A percentile compares a stretch with the other conserved stretches of the same genome.
These are phyloP conservation scores for Apamea monoglypha DNA, from an alignment of 2,888 invertebrate genomes.

Conservation along the genomic window DNA sequence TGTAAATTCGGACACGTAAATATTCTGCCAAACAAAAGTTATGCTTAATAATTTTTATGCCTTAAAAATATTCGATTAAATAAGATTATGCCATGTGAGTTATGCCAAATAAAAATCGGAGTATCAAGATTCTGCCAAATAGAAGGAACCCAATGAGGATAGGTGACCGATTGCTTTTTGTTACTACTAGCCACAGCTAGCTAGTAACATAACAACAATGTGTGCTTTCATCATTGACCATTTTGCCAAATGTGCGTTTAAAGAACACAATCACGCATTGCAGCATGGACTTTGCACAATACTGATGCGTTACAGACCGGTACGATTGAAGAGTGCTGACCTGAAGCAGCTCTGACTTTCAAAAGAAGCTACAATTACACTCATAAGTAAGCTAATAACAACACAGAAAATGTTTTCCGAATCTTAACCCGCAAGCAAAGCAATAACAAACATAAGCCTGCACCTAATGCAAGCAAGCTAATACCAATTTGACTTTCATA, in stretches of 20 bases:
- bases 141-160: too few relatives aligned
- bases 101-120: too few relatives aligned
- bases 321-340: too few relatives aligned
- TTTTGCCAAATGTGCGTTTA: not conserved
- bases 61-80: too few relatives aligned
- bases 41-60: too few relatives aligned
- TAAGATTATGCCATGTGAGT: too few relatives aligned
- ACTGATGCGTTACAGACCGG: not conserved
- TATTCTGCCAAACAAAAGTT: too few relatives aligned
- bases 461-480: conserved; percentile 31
- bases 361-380: not conserved
- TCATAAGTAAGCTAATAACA: not conserved
- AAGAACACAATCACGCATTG: not conserved
- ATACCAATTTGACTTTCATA: conserved; percentile 27
- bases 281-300: not conserved
- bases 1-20: too few relatives aligned
- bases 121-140: too few relatives aligned
- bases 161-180: not conserved
- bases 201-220: too few relatives aligned
- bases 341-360: conserved; percentile 5
- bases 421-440: not conserved
- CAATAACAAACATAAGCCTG: not conserved
- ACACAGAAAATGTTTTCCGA: too few relatives aligned
- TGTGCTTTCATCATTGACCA: not conserved
- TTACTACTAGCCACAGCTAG: not conserved